These are phyloP conservation scores for Cygnus atratus DNA, from an alignment of 2,113 vertebrate species.

Conservation along the genomic window DNA sequence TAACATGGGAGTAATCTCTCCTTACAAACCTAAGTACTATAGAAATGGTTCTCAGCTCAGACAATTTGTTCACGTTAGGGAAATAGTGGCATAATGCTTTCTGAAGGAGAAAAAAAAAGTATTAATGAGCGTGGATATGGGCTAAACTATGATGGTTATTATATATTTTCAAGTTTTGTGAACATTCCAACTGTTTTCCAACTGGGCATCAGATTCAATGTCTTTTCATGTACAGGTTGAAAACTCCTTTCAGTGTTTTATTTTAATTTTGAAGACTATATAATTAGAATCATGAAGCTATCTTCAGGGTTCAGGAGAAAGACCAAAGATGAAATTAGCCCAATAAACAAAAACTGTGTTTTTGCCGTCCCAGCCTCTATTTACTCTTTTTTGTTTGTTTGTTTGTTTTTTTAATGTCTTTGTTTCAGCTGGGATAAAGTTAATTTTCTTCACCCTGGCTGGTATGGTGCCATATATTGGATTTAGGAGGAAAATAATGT, in stretches of 20 bases:
- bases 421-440: neutral
- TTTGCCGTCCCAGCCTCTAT: neutral
- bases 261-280: neutral
- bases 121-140: neutral
- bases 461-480: too few relatives aligned
- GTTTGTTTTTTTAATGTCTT: neutral
- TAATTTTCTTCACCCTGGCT: neutral
- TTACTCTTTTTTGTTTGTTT: too few relatives aligned
- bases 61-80: neutral
- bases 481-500: neutral
- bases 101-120: neutral
- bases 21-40: neutral
- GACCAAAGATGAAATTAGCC: neutral
- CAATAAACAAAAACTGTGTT: neutral
- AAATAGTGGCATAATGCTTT: neutral
- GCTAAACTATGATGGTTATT: neutral
- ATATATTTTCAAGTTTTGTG: neutral
- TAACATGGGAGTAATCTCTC: neutral
- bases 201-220: neutral
- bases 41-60: neutral
- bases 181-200: neutral
- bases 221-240: neutral
- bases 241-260: neutral
- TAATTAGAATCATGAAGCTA: neutral
- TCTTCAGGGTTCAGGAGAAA: neutral